These are phyloP conservation scores for Torymus aiolomorphi DNA, from an alignment of 2,888 invertebrate species.

Conservation along the genomic window DNA sequence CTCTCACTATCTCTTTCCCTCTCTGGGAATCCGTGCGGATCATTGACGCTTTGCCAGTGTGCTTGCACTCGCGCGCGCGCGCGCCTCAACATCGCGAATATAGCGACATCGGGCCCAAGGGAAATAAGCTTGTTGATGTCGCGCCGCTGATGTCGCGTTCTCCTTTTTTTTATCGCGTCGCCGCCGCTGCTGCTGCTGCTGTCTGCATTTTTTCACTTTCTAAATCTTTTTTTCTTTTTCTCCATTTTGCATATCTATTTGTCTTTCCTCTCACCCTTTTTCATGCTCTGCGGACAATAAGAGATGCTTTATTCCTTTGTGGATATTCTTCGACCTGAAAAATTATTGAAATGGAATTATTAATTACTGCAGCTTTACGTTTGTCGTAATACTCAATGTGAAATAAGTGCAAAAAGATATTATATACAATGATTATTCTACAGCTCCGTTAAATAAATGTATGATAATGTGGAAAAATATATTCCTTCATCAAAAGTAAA, in stretches of 20 bases:
- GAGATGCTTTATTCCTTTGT: conserved; percentile 22
- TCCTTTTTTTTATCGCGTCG: conserved; percentile 31
- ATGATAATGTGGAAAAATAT: no score
- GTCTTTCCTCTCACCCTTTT: conserved; percentile 16
- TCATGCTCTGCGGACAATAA: conserved; percentile 22
- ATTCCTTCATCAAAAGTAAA: no score
- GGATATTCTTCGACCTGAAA: conserved; percentile 4
- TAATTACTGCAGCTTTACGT: conserved; percentile 15
- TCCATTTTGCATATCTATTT: conserved; percentile 36
- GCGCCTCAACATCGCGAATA: conserved; percentile 24
- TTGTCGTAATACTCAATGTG: background rate
- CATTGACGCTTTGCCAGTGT: conserved; percentile 39
- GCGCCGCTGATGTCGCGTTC: conserved; percentile 13
- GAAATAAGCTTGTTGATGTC: conserved; percentile 65
- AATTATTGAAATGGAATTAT: conserved; percentile 24
- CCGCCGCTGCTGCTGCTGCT: background rate
- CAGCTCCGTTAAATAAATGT: no score
- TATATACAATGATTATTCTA: background rate
- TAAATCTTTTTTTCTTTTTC: conserved; percentile 10
- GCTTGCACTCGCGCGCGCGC: conserved; percentile 11
- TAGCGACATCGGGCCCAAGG: conserved; percentile 60
- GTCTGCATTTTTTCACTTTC: conserved; percentile 34
- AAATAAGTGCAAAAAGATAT: background rate
- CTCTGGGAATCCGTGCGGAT: conserved; percentile 54
- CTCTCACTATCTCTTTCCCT: background rate